Percentiles rank a stretch among this genome's conserved stretches.
phyloP scores from a whole-genome alignment of 2,888 invertebrate species.

The Diarsia dahlii region DNA sequence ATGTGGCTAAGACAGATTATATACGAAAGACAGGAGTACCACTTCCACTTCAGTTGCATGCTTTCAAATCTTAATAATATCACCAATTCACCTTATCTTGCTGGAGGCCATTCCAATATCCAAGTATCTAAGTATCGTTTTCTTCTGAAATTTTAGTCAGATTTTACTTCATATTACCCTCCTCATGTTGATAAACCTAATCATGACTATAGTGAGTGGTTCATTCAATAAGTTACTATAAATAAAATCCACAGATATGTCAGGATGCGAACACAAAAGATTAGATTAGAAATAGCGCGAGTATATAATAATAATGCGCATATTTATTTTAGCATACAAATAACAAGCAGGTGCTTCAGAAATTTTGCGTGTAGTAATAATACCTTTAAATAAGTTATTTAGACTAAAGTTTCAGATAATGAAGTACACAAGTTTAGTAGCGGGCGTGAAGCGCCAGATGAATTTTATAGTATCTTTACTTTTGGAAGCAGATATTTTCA shows the following conservation, averaged over 20 bases:
- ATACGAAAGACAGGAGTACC: too few species aligned
- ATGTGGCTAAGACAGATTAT: too few species aligned
- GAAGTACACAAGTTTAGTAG: not conserved
- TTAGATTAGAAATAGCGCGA: slow-evolving; percentile 20
- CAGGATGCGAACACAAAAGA: slow-evolving; percentile 2
- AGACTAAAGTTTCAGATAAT: not conserved
- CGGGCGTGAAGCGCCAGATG: not conserved
- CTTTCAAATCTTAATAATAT: too few species aligned
- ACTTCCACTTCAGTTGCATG: too few species aligned
- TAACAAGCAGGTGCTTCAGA: not conserved
- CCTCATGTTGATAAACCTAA: too few species aligned
- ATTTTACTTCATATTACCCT: too few species aligned
- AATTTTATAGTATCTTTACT: not conserved
- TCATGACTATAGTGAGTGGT: not conserved
- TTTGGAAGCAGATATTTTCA: not conserved
- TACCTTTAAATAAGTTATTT: not conserved
- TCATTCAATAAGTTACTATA: slow-evolving; percentile 8
- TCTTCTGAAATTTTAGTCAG: too few species aligned
- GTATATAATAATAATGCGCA: not conserved
- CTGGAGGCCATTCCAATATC: too few species aligned
- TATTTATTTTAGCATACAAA: not conserved
- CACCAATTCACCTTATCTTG: too few species aligned
- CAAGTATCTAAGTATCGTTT: too few species aligned
- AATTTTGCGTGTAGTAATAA: not conserved
- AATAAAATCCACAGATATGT: not conserved